Conservation (phyloP, 2,888 invertebrate genomes). For the Dryadula phaetusa region DNA sequence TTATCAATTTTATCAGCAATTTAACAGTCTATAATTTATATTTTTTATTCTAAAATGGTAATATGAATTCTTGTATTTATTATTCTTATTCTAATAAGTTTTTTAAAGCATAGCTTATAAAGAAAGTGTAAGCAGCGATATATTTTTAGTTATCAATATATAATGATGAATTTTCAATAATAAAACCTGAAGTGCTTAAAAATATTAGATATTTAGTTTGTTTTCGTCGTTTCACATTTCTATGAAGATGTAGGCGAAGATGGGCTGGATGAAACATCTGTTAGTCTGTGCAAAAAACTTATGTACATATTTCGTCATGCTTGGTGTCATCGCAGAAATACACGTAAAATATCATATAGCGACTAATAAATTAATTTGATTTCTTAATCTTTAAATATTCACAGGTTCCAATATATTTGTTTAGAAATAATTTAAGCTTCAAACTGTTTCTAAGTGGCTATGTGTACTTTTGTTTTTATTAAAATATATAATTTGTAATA, state of each 20-base stretch:
- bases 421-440: background rate
- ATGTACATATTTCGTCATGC: conserved; percentile 26
- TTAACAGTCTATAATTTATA: background rate
- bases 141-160: background rate
- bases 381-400: background rate
- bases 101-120: too few species aligned
- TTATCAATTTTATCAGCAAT: background rate
- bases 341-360: background rate
- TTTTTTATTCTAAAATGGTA: background rate
- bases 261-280: conserved; percentile 35
- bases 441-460: too few species aligned
- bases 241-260: conserved; percentile 28
- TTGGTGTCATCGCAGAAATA: conserved; percentile 22
- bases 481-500: background rate
- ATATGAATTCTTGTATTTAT: background rate
- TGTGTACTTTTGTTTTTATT: too few species aligned
- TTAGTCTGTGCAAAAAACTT: conserved; percentile 35
- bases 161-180: background rate
- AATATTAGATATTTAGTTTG: background rate
- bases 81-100: background rate
- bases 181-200: background rate
- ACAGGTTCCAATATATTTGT: background rate
- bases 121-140: too few species aligned
- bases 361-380: background rate
- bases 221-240: conserved; percentile 15